Conservation (phyloP, 1,140 invertebrate genomes). For the Tenebrio molitor region DNA sequence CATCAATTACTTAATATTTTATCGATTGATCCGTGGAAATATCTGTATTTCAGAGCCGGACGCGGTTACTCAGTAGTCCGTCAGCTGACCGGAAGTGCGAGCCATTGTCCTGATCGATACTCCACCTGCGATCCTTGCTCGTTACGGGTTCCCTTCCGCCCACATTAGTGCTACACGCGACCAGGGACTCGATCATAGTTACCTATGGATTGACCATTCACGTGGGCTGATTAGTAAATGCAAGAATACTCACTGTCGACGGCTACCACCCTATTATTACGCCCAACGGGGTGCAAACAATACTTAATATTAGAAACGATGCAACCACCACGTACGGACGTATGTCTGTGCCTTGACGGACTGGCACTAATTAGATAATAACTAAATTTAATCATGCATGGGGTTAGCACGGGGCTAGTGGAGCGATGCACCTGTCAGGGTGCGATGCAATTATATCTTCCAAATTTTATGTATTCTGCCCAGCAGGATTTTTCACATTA, state of each 20-base stretch:
- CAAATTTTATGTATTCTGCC: too few relatives aligned
- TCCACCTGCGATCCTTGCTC: conserved; percentile 49
- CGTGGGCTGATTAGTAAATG: conserved; percentile 15
- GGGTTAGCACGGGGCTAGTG: background rate
- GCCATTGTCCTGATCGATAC: conserved; percentile 55
- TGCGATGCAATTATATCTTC: too few relatives aligned
- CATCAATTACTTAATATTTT: background rate
- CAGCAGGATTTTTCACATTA: too few relatives aligned
- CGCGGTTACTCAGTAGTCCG: conserved; percentile 48
- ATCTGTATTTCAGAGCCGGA: conserved; percentile 35
- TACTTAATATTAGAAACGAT: conserved; percentile 1
- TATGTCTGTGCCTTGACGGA: background rate
- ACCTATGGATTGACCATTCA: conserved; percentile 31
- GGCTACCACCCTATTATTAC: conserved; percentile 1
- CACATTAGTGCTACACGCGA: conserved; percentile 45
- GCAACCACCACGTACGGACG: background rate
- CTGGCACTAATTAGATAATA: conserved; percentile 23
- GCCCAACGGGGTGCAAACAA: conserved; percentile 1
- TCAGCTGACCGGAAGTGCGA: conserved; percentile 51
- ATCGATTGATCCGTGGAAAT: background rate
- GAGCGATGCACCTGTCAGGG: background rate
- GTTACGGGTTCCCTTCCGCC: conserved; percentile 41
- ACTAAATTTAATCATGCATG: conserved; percentile 1
- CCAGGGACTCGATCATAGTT: conserved; percentile 33
- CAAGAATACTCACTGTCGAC: conserved; percentile 18